Conservation (phyloP, 2,888 invertebrate genomes). For the Cylindroiulus punctatus region DNA sequence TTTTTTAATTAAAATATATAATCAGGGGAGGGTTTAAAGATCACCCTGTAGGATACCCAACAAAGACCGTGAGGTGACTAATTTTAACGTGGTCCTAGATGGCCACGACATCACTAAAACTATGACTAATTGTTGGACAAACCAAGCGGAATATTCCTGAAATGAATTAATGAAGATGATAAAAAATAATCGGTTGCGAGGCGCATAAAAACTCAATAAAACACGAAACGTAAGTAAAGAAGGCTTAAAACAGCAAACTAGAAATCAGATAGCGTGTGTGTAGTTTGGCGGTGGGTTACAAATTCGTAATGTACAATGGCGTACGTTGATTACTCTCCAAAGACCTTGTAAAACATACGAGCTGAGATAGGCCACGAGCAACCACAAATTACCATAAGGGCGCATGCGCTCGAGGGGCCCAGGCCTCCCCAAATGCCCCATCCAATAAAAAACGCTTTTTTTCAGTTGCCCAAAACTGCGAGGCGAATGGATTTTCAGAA, state of each 20-base stretch:
- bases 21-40: no score
- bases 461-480: conserved; percentile 35
- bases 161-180: background rate
- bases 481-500: conserved; percentile 7
- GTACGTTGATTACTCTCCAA: conserved; percentile 41
- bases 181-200: background rate
- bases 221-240: background rate
- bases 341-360: conserved; percentile 44
- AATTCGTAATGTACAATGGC: background rate
- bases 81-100: no score
- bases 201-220: background rate
- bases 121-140: no score
- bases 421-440: conserved; percentile 25
- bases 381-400: conserved; percentile 35
- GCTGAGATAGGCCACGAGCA: conserved; percentile 17
- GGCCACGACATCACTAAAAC: no score
- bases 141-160: background rate
- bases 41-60: no score
- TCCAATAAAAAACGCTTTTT: conserved; percentile 44
- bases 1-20: no score
- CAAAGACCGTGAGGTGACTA: no score
- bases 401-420: conserved; percentile 12
- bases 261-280: background rate
- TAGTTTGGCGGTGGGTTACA: background rate
- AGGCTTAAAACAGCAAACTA: background rate